Evolutionary conservation across 2,113 vertebrate species (phyloP).

Genomic region (Pluvialis apricaria): DNA sequence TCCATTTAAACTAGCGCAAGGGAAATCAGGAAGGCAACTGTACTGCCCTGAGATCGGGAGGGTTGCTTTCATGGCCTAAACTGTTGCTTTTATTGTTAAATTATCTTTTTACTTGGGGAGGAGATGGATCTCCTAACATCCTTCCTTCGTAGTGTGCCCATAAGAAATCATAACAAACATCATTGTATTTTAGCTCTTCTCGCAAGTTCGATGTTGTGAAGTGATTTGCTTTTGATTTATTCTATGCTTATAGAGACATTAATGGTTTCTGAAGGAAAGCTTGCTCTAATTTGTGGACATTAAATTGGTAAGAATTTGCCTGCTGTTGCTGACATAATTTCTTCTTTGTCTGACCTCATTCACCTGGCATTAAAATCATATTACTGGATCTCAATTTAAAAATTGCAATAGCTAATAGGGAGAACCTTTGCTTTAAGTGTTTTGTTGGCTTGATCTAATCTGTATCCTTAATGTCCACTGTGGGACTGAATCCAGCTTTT

Average conservation of each 20-base stretch:
- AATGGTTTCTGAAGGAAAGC: conserved; percentile 19
- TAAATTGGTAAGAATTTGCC: not conserved
- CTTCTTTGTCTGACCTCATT: conserved; percentile 34
- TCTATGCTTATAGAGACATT: not conserved
- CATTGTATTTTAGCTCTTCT: not conserved
- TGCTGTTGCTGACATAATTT: conserved; percentile 27
- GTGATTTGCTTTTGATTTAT: not conserved
- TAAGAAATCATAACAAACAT: not conserved
- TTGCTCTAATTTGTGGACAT: conserved; percentile 22
- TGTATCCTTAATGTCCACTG: not conserved
- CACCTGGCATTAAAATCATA: conserved; percentile 29
- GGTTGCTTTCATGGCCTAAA: not conserved
- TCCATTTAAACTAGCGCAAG: not conserved
- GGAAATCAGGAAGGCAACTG: not conserved
- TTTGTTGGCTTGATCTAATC: conserved; percentile 54
- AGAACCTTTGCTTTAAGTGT: conserved; percentile 24
- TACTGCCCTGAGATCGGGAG: not conserved
- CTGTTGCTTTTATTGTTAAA: not conserved
- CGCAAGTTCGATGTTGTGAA: not conserved
- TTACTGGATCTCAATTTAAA: not conserved
- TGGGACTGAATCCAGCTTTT: not conserved
- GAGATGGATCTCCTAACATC: not conserved
- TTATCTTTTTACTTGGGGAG: not conserved
- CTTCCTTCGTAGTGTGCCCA: not conserved
- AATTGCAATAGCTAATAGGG: conserved; percentile 5